A percentile compares a stretch with the other conserved stretches of the same genome.
Conservation (phyloP, 2,113 vertebrate genomes). For the Rousettus leschenaultii region DNA sequence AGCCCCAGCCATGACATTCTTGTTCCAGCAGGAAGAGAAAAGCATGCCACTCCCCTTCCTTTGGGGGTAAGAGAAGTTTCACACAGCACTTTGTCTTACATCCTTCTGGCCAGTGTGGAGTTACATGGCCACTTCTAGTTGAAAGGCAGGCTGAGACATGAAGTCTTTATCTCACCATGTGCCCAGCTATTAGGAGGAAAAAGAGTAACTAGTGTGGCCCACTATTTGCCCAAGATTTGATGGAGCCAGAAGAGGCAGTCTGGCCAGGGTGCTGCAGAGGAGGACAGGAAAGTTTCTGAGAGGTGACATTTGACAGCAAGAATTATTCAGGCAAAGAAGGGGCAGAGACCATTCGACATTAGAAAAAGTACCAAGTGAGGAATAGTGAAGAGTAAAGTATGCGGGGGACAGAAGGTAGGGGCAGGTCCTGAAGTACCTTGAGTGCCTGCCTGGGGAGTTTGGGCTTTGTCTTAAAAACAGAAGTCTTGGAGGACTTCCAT, state of each 20-base stretch:
- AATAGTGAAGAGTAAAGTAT: neutral
- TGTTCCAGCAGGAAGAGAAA: neutral
- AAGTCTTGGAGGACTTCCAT: neutral
- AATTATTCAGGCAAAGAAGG: neutral
- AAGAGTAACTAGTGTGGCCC: neutral
- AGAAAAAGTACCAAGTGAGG: neutral
- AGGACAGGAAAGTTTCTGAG: neutral
- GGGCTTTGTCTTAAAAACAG: neutral
- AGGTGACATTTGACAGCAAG: neutral
- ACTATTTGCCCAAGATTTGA: neutral
- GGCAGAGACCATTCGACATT: neutral
- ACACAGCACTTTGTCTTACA: neutral
- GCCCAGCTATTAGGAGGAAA: too few species aligned
- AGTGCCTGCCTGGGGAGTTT: neutral
- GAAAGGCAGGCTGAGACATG: neutral
- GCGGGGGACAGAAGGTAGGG: too few species aligned
- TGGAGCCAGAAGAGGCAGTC: too few species aligned
- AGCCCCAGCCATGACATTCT: neutral
- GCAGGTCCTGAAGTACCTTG: too few species aligned
- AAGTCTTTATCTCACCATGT: neutral
- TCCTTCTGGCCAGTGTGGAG: neutral
- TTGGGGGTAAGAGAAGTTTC: neutral
- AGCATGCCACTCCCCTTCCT: too few species aligned
- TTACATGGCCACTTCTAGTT: neutral
- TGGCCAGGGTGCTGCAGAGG: neutral